These are phyloP conservation scores for Misgurnus anguillicaudatus DNA, from an alignment of 2,113 vertebrate genomes.

Conservation along the genomic window DNA sequence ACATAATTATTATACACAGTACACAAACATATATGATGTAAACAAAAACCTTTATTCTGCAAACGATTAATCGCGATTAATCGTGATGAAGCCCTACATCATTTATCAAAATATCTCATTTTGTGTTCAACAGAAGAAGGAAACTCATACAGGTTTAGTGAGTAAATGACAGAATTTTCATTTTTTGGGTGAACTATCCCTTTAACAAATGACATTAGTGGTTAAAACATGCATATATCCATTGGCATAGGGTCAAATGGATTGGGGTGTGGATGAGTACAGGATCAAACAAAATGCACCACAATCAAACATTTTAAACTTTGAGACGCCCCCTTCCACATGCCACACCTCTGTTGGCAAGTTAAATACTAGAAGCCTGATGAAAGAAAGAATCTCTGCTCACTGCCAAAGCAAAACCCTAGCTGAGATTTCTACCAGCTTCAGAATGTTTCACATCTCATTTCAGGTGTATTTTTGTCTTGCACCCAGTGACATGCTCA, in stretches of 20 bases:
- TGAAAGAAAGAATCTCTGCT: neutral
- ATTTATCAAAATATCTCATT: no score
- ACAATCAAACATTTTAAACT: neutral
- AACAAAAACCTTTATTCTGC: no score
- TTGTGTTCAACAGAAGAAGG: no score
- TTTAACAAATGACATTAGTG: slow-evolving; percentile 49
- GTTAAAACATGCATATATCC: slow-evolving; percentile 67
- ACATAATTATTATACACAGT: no score
- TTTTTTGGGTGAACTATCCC: no score
- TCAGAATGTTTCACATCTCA: neutral
- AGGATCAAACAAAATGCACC: neutral
- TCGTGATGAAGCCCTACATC: no score
- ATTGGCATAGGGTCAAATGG: slow-evolving; percentile 59
- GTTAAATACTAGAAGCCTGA: no score
- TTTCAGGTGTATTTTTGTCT: neutral
- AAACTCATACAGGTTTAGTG: no score
- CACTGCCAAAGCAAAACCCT: neutral
- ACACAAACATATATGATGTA: no score
- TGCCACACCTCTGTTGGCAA: neutral
- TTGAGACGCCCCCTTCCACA: slow-evolving; percentile 18
- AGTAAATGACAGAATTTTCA: no score
- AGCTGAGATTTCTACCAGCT: neutral
- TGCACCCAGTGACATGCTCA: neutral
- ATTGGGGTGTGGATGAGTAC: slow-evolving; percentile 47
- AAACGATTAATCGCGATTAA: no score